phyloP scores from a whole-genome alignment of 1,140 invertebrate species.

The Drosophila sucinea region DNA sequence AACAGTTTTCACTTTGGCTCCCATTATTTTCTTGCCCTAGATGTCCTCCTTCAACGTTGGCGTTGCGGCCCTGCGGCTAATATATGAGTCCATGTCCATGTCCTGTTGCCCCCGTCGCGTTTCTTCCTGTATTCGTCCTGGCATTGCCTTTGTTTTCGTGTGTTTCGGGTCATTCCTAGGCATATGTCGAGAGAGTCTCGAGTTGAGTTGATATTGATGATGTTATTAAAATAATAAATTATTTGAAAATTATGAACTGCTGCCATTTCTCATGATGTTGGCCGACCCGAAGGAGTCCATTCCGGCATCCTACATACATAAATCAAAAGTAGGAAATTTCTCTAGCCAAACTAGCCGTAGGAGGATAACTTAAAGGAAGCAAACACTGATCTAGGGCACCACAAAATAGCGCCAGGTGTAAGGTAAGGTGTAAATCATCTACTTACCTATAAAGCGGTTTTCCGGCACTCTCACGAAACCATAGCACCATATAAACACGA shows the following conservation, averaged over 20 bases:
- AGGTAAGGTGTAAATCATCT: not conserved
- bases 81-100: conserved; percentile 68
- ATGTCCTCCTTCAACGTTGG: conserved; percentile 64
- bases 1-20: conserved; percentile 80
- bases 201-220: conserved; percentile 79
- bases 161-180: conserved; percentile 54
- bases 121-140: conserved; percentile 45
- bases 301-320: conserved; percentile 37
- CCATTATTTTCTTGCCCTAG: conserved; percentile 72
- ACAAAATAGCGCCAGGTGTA: no score
- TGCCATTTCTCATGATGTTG: conserved; percentile 75
- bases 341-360: conserved; percentile 22
- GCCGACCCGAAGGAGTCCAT: conserved; percentile 26
- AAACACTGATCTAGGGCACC: no score
- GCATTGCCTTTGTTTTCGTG: conserved; percentile 60
- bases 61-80: conserved; percentile 67
- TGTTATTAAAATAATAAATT: conserved; percentile 82
- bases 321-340: conserved; percentile 57
- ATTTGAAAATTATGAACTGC: conserved; percentile 81
- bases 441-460: conserved; percentile 94
- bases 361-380: conserved; percentile 19
- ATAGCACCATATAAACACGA: conserved; percentile 94
- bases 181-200: conserved; percentile 40
- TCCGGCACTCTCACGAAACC: conserved; percentile 92
- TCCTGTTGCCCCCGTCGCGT: conserved; percentile 10